Conservation (phyloP, 2,113 vertebrate species). For the Hipposideros armiger region DNA sequence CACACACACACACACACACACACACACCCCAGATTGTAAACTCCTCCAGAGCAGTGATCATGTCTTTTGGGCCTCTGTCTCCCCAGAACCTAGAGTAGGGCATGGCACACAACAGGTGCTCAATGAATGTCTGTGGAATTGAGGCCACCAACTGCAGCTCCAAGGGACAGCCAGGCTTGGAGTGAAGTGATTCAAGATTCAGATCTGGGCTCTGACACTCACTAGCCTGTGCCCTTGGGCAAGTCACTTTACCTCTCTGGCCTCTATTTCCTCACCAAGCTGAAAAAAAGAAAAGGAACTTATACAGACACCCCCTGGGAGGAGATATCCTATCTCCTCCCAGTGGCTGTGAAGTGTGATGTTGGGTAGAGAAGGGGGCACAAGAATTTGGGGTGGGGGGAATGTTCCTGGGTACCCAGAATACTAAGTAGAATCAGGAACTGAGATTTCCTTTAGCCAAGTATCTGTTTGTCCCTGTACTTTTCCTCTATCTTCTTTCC, state of each 20-base stretch:
- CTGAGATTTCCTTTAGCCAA: constrained; percentile 48
- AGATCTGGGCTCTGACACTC: neutral
- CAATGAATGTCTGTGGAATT: neutral
- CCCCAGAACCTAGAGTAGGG: neutral
- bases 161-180: neutral
- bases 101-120: neutral
- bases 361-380: neutral
- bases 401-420: neutral
- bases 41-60: neutral
- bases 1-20: neutral
- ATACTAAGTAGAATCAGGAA: constrained; percentile 21
- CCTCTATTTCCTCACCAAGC: neutral
- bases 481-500: constrained; percentile 72
- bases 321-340: neutral
- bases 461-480: constrained; percentile 70
- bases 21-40: neutral
- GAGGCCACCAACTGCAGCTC: constrained; percentile 22
- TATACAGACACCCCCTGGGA: neutral
- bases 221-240: neutral
- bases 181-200: neutral
- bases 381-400: neutral
- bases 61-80: neutral
- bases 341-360: neutral
- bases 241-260: neutral
- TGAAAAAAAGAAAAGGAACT: neutral